Evolutionary conservation across 1,140 invertebrate genomes (phyloP).

Genomic region (Dolichoris vasculosae): DNA sequence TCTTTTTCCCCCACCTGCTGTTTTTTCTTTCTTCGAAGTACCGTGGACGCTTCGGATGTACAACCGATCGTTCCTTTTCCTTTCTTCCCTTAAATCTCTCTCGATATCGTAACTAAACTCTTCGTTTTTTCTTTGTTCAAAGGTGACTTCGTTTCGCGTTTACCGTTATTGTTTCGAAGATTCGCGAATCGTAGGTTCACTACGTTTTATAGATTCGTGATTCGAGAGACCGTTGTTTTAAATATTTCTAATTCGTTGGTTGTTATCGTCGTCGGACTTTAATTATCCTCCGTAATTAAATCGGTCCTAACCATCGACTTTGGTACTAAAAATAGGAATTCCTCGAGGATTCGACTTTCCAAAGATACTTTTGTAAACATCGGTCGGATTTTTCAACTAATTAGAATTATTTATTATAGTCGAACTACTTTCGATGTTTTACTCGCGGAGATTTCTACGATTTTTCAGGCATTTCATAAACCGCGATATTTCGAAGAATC

Average conservation of each 20-base stretch:
- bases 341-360: neutral
- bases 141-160: no score
- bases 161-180: no score
- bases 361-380: neutral
- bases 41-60: neutral
- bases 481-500: neutral
- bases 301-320: neutral
- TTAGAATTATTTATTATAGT: neutral
- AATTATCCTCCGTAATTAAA: neutral
- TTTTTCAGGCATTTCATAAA: neutral
- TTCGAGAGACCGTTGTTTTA: neutral
- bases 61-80: neutral
- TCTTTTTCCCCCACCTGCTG: neutral
- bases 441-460: neutral
- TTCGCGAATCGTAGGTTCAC: no score
- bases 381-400: neutral
- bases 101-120: neutral
- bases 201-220: neutral
- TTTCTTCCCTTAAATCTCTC: neutral
- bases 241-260: neutral
- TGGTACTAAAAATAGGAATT: neutral
- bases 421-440: neutral
- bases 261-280: neutral
- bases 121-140: neutral
- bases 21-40: neutral